Conservation (phyloP, 64 coral and sea anemone genomes). For the Catalaphyllia jardinei region DNA sequence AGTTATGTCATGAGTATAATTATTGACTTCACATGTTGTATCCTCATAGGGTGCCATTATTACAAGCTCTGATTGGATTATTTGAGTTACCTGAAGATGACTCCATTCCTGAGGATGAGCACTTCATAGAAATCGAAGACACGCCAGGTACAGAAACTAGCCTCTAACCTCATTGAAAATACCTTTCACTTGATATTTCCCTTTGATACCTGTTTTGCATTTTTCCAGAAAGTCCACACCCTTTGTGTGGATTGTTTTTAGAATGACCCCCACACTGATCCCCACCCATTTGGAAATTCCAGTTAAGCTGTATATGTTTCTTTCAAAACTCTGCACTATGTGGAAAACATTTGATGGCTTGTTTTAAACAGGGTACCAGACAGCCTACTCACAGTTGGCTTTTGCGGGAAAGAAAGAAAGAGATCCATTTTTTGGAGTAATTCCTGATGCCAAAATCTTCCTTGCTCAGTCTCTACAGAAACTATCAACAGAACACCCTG, state of each 20-base stretch:
- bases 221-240: no score
- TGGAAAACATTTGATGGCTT: neutral
- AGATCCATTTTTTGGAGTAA: slow-evolving; percentile 76
- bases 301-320: no score
- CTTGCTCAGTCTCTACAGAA: slow-evolving; percentile 86
- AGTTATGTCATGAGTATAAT: neutral
- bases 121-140: slow-evolving; percentile 99
- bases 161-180: neutral
- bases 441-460: slow-evolving; percentile 94
- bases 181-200: no score
- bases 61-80: slow-evolving; percentile 80
- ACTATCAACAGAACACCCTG: slow-evolving; percentile 66
- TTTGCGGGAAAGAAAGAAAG: slow-evolving; percentile 94
- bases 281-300: no score
- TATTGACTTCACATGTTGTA: neutral
- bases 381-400: slow-evolving; percentile 90
- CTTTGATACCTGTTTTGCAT: no score
- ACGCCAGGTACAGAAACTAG: slow-evolving; percentile 74
- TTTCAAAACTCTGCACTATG: neutral
- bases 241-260: no score
- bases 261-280: no score
- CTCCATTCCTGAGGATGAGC: slow-evolving; percentile 94
- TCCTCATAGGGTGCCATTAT: slow-evolving; percentile 56
- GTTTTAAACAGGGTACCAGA: slow-evolving; percentile 80
- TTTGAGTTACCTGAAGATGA: slow-evolving; percentile 99